Percentiles rank a stretch among this genome's conserved stretches.
phyloP scores from a whole-genome alignment of 2,888 invertebrate species.

The Parthenolecanium corni region DNA sequence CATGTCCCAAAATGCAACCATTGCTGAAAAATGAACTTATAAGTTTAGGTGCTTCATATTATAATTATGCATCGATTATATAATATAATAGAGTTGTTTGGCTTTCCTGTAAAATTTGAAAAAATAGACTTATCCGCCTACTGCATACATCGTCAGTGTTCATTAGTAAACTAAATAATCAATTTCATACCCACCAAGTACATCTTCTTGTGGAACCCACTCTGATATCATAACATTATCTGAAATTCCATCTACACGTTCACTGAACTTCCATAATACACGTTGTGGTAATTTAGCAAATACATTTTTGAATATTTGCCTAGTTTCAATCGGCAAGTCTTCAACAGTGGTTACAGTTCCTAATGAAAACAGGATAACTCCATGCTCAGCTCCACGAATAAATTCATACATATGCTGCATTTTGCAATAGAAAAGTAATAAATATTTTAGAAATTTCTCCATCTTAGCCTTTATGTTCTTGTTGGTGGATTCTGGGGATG shows the following conservation, averaged over 20 bases:
- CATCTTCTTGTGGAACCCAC: conserved; percentile 1
- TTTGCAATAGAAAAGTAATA: no score
- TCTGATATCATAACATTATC: neutral
- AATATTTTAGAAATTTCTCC: neutral
- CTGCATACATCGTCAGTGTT: no score
- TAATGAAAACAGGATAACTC: neutral
- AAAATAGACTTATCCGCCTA: no score
- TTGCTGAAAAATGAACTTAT: no score
- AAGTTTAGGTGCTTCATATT: no score
- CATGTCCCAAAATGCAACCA: no score
- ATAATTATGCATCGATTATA: no score
- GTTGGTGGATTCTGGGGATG: no score
- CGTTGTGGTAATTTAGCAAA: conserved; percentile 6
- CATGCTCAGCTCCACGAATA: neutral
- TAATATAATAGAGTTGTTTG: no score
- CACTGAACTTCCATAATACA: conserved; percentile 4
- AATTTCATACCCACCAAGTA: neutral
- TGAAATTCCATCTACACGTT: neutral
- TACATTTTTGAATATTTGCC: neutral
- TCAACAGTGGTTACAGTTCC: neutral
- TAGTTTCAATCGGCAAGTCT: neutral
- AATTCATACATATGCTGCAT: conserved; percentile 2
- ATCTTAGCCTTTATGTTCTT: no score
- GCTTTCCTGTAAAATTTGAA: no score
- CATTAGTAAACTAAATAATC: no score